Evolutionary conservation across 1,140 invertebrate species (phyloP).

Genomic region (Oncopeltus fasciatus): DNA sequence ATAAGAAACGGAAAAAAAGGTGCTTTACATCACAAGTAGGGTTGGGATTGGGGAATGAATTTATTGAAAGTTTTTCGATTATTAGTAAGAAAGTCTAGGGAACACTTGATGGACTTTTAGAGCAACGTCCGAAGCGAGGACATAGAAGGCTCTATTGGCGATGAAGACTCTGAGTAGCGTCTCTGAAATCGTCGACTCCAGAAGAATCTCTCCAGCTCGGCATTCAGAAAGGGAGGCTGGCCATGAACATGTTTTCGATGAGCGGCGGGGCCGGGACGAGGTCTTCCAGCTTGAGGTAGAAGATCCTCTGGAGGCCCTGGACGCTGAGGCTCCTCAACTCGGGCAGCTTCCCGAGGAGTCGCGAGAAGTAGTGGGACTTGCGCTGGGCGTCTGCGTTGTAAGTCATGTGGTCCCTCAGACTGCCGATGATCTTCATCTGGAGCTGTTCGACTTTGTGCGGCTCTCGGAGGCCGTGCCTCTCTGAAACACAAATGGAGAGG

Average conservation of each 20-base stretch:
- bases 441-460: slow-evolving; percentile 82
- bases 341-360: slow-evolving; percentile 75
- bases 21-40: no score
- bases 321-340: slow-evolving; percentile 81
- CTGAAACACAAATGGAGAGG: slow-evolving; percentile 49
- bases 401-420: slow-evolving; percentile 83
- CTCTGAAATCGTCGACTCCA: no score
- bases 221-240: slow-evolving; percentile 73
- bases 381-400: slow-evolving; percentile 80
- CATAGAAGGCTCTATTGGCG: no score
- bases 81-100: no score
- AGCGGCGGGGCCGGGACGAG: slow-evolving; percentile 78
- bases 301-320: slow-evolving; percentile 84
- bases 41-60: no score
- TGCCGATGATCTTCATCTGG: slow-evolving; percentile 89
- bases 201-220: no score
- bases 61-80: no score
- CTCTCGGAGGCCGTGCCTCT: slow-evolving; percentile 81
- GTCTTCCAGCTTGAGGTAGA: slow-evolving; percentile 85
- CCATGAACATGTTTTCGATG: slow-evolving; percentile 88
- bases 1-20: neutral
- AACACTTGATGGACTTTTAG: no score
- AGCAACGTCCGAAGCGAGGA: no score
- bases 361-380: slow-evolving; percentile 81
- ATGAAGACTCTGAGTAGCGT: no score